A percentile compares a stretch with the other conserved stretches of the same genome.
Conservation (phyloP, 2,888 invertebrate species). For the Drosophila subquinaria region DNA sequence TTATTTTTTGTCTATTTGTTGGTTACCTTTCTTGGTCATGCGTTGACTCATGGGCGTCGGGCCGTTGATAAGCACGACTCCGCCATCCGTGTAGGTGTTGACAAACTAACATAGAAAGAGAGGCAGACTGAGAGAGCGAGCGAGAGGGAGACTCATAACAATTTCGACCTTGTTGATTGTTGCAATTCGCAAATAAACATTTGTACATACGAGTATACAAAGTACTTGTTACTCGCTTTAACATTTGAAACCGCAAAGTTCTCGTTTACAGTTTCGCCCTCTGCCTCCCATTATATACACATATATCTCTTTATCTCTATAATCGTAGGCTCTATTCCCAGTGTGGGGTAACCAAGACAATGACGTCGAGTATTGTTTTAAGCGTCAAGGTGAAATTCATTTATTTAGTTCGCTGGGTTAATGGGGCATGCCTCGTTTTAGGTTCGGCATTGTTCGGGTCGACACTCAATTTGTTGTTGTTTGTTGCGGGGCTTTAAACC, state of each 20-base stretch:
- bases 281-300: background rate
- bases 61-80: slow-evolving; percentile 66
- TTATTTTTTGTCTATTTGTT: slow-evolving; percentile 49
- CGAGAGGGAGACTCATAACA: slow-evolving; percentile 30
- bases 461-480: slow-evolving; percentile 9
- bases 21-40: slow-evolving; percentile 78
- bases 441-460: slow-evolving; percentile 27
- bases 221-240: slow-evolving; percentile 11
- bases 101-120: slow-evolving; percentile 15
- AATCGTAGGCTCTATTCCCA: slow-evolving; percentile 16
- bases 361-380: slow-evolving; percentile 66
- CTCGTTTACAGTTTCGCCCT: slow-evolving; percentile 44
- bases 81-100: slow-evolving; percentile 62
- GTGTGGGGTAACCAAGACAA: slow-evolving; percentile 56
- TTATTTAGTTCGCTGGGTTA: slow-evolving; percentile 73
- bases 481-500: slow-evolving; percentile 17
- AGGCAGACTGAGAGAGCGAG: background rate
- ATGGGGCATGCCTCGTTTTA: slow-evolving; percentile 54
- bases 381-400: slow-evolving; percentile 79
- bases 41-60: slow-evolving; percentile 69
- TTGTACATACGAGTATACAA: slow-evolving; percentile 8
- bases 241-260: slow-evolving; percentile 58
- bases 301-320: slow-evolving; percentile 1
- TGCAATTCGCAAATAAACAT: slow-evolving; percentile 26
- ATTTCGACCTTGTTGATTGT: slow-evolving; percentile 53